A percentile compares a stretch with the other conserved stretches of the same genome.
These are phyloP conservation scores for Brachionus plicatilis DNA, from an alignment of 1,140 invertebrate species.

Conservation along the genomic window DNA sequence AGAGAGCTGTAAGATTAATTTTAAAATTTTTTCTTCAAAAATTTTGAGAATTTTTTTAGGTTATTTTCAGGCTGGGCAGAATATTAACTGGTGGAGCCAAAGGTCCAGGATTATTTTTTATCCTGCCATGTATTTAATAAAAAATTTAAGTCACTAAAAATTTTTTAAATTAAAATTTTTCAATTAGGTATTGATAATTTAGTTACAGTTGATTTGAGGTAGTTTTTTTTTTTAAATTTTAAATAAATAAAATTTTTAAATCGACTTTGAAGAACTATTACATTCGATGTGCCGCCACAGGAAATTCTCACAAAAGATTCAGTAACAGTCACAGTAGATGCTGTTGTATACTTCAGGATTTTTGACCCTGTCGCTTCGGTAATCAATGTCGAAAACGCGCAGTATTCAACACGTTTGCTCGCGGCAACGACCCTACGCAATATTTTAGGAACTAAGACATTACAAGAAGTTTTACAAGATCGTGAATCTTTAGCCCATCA, in stretches of 20 bases:
- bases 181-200: conserved; percentile 39
- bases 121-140: conserved; percentile 41
- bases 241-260: background rate
- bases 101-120: conserved; percentile 42
- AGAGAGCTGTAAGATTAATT: conserved; percentile 36
- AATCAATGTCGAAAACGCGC: conserved; percentile 43
- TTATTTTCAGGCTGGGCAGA: conserved; percentile 42
- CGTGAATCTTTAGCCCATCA: conserved; percentile 41
- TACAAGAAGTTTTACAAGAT: conserved; percentile 41
- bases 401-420: conserved; percentile 41
- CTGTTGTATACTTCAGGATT: conserved; percentile 33
- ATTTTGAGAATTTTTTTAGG: background rate
- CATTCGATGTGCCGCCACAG: conserved; percentile 43
- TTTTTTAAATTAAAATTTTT: background rate
- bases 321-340: conserved; percentile 42
- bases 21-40: background rate
- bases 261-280: conserved; percentile 14
- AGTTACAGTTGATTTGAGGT: conserved; percentile 41
- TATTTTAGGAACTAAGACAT: conserved; percentile 41
- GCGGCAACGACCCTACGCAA: conserved; percentile 43
- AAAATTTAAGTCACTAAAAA: background rate
- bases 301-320: conserved; percentile 44
- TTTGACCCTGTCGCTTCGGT: conserved; percentile 39
- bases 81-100: conserved; percentile 31
- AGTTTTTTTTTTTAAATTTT: background rate